Percentiles rank a stretch among this genome's conserved stretches.
Evolutionary conservation across 2,113 vertebrate species (phyloP).

Genomic region (Lethenteron camtschaticum): DNA sequence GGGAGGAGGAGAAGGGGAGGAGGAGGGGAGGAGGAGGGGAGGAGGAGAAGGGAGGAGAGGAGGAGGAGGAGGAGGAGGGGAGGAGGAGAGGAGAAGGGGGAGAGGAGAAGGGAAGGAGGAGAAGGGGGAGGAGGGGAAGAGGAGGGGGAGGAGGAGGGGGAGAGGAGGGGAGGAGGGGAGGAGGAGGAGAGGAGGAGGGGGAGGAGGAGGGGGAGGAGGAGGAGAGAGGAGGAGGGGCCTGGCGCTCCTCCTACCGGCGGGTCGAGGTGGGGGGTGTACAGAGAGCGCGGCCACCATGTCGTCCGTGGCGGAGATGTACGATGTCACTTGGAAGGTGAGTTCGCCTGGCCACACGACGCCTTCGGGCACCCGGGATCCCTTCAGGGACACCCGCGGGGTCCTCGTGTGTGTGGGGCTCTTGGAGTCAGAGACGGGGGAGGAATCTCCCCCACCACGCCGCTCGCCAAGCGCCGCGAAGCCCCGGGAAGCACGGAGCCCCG

Average conservation of each 20-base stretch:
- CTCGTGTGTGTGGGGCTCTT: neutral
- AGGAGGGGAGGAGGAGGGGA: too few relatives aligned
- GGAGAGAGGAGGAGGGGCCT: neutral
- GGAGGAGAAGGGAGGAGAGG: too few relatives aligned
- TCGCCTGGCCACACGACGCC: neutral
- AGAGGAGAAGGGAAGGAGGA: too few relatives aligned
- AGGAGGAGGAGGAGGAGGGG: too few relatives aligned
- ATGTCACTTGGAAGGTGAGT: neutral
- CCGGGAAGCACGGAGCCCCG: too few relatives aligned
- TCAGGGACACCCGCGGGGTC: neutral
- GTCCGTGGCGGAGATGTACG: constrained; percentile 1
- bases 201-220: too few relatives aligned
- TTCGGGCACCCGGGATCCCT: neutral
- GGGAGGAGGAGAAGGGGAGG: too few relatives aligned
- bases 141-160: too few relatives aligned
- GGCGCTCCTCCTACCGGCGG: neutral
- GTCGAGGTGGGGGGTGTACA: neutral
- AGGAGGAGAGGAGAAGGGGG: too few relatives aligned
- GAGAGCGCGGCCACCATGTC: neutral
- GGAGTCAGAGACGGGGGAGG: neutral
- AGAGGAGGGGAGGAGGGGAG: too few relatives aligned
- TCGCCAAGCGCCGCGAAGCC: neutral
- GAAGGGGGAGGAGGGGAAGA: too few relatives aligned
- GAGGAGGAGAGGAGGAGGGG: too few relatives aligned
- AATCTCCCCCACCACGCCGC: neutral